phyloP scores from a whole-genome alignment of 2,113 vertebrate genomes.

The Naja naja region DNA sequence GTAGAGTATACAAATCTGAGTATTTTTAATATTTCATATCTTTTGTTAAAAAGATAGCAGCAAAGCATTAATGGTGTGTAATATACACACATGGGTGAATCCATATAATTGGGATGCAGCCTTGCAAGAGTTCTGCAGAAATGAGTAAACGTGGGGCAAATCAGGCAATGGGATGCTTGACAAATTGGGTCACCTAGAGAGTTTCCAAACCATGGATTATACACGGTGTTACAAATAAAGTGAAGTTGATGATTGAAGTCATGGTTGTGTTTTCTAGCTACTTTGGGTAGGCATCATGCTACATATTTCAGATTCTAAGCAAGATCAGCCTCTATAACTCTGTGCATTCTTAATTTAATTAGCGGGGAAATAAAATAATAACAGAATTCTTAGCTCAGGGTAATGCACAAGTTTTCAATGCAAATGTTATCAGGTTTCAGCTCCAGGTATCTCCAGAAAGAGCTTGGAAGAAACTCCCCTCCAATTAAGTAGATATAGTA shows the following conservation, averaged over 20 bases:
- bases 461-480: neutral
- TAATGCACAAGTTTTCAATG: neutral
- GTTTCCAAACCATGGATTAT: neutral
- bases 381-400: neutral
- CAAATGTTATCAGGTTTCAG: neutral
- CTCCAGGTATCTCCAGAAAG: neutral
- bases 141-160: neutral
- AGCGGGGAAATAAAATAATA: too few species aligned
- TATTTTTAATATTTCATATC: neutral
- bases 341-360: neutral
- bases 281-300: neutral
- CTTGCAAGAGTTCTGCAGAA: neutral
- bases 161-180: neutral
- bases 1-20: neutral
- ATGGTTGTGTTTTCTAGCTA: neutral
- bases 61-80: neutral
- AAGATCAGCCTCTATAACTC: neutral
- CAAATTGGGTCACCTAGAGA: neutral
- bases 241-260: neutral
- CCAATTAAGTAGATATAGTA: neutral
- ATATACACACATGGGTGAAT: neutral
- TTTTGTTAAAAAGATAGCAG: neutral
- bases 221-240: neutral
- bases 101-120: neutral
- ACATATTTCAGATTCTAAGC: neutral